Evolutionary conservation across 2,113 vertebrate genomes (phyloP).

Genomic region (Onychostoma macrolepis): DNA sequence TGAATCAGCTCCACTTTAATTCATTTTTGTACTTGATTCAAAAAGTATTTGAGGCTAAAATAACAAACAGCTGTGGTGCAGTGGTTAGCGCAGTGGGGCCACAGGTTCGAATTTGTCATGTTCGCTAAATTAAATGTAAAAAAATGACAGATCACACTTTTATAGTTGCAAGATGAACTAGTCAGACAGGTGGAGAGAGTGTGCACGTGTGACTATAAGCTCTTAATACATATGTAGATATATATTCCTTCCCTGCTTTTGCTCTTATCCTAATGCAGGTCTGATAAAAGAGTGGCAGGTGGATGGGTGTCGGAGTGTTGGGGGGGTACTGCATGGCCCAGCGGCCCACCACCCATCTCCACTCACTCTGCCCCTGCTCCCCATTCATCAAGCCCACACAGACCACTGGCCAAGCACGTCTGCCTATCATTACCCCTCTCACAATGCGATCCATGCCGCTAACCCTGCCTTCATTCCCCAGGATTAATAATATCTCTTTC

Average conservation of each 20-base stretch:
- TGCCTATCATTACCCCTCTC: conserved; percentile 99
- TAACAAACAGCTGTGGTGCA: background rate
- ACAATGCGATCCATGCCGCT: conserved; percentile 99
- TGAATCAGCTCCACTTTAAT: background rate
- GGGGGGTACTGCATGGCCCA: conserved; percentile 84
- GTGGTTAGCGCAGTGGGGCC: background rate
- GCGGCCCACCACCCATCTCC: conserved; percentile 73
- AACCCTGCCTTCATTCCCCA: conserved; percentile 99
- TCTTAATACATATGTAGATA: background rate
- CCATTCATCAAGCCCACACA: conserved; percentile 99
- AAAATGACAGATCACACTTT: background rate
- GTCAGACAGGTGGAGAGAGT: conserved; percentile 48
- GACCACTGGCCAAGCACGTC: conserved; percentile 99
- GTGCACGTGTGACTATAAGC: conserved; percentile 45
- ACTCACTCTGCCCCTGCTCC: conserved; percentile 92
- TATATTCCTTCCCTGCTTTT: conserved; percentile 73
- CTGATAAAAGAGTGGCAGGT: conserved; percentile 46
- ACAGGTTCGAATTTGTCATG: conserved; percentile 61
- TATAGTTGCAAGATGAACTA: conserved; percentile 6
- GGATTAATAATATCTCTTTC: conserved; percentile 99
- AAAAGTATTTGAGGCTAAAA: background rate
- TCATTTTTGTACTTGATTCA: background rate
- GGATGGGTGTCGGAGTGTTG: conserved; percentile 36
- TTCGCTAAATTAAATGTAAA: background rate
- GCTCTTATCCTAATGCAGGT: conserved; percentile 79